Evolutionary conservation across 2,888 invertebrate species (phyloP), one percentile per base, ranked within the genome.

Genomic region (Nymphalis urticae): DNA sequence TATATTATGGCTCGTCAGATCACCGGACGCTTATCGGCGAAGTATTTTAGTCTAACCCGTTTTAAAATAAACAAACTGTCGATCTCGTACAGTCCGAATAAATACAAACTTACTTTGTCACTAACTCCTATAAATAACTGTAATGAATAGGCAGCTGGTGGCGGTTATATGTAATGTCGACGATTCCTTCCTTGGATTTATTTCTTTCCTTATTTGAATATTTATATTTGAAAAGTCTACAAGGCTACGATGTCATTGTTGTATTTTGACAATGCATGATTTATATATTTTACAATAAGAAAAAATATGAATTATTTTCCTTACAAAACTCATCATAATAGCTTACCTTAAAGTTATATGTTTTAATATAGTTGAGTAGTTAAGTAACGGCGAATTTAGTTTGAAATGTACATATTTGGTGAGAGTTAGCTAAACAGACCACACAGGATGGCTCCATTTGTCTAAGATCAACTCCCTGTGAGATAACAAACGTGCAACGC

Each of bases 391-490:
- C 51, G 21, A 64, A 59, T 62, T 73, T 65, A 81, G 62, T 69
- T 83, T 79, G 73, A 76, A 85, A 82, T 81, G 80, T 82, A 84
- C 82, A 86, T 87, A 85, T 87, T 87, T 85, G 82, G 85, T 83
- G 80, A 85, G 85, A 84, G 83, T 80, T 83, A 81, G 78, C 86
- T 85, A 86, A 88, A 87, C 85, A 87, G 92, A 90, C 90, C 92
- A 90, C 92, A 92, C 91, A 90, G 87, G 90, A 87, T 86, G 91
- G 85, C 81, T 88, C 86, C 92, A 89, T 91, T 90, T 89, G 90
- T 86, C 88, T 82, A 86, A 80, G 80, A 82, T 78, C 81, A 74
- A 82, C 86, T 87, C 86, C 85, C 85, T 80, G 80, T 85, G 86
- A 91, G 91, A 91, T 92, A 92, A 90, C 91, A 90, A 88, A 90